Evolutionary conservation across 2,888 invertebrate genomes (phyloP), one percentile per base, ranked within the genome.

Genomic region (Carabus problematicus): DNA sequence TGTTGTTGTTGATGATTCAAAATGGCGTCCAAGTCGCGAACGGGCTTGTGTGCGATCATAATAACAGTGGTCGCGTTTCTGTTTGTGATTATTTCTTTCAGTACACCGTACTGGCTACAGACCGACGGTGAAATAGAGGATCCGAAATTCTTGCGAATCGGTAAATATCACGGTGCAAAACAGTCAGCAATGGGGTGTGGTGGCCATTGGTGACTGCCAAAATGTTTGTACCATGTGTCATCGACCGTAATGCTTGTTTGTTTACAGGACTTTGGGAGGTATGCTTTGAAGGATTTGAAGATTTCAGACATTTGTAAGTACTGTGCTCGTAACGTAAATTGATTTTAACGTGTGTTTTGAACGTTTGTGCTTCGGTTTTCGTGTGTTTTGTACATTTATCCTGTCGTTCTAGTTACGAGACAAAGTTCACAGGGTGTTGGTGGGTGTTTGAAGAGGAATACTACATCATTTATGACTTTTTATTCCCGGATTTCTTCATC

Each of bases 381-480:
- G 49, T 29, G 6, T n/a, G n/a, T n/a, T 29, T 29, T 29, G 6
- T 3, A 29, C 6, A 56, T 56, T 18, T 39, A 16, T 45, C 14
- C 1, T 55, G 29, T 29, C 6, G 40, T 69, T 55, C n/a, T 45
- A 82, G 82, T 71, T 97, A 97, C 82, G 95, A 97, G 77, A 90
- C 89, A 4, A 85, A 85, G 63, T 95, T 95, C 76, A 87, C 85
- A 12, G 95, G 94, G 0, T 98, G 98, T 78, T 95, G 95, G 93
- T 98, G 97, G 96, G 93, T 98, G 71, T 96, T 97, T 78, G 95
- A 97, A 82, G 97, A 96, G 80, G 97, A 98, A 82, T 97, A 95
- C 80, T 95, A 96, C 78, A 96, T 96, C 70, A 94, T 98, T 73
- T 91, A 94, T 76, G 92, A 95, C 75, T 91, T 95, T 76, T 83